Evolutionary conservation across 2,113 vertebrate species (phyloP), one percentile per base, ranked within the genome.

Genomic region (Passer domesticus): DNA sequence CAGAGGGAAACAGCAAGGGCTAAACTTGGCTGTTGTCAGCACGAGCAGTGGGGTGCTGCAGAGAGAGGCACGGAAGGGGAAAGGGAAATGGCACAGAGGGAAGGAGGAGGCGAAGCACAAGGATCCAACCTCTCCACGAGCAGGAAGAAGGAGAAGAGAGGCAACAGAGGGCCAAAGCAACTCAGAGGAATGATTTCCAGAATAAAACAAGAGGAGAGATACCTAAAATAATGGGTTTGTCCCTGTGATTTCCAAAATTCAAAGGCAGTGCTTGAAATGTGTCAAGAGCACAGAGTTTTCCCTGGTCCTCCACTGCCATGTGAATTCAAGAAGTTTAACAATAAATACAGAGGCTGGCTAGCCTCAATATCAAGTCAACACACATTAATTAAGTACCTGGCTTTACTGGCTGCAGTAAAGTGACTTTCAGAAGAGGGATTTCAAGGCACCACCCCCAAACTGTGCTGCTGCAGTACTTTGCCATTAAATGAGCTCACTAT

Each of bases 201-300:
- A 72, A 52, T 17, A 69, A 53, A 83, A 59, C 10, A 63, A 43
- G 13, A 12, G 3, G 21, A 68, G 41, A 77, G 11, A 21, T 23
- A 25, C 3, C 19, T n/a, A 49, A 80, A 46, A 13, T 1, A 43
- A 41, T 4, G 10, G 17, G 5, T 28, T 76, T 62, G 6, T 63
- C 21, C 25, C 20, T 20, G 30, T 1, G 1, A 11, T 46, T 63
- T 84, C 68, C 56, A 49, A 46, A 91, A 56, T 56, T 44, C 16
- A 58, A 6, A 31, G 46, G 11, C 0, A 14, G 8, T 2, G 17
- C 7, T 7, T 6, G 4, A 58, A 49, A 30, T 0, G 5, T 1
- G 10, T 8, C 0, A 2, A 62, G 37, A 64, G 78, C 33, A 68
- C 33, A 5, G 46, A 27, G 30, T 15, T 13, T 27, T 2, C 8